phyloP scores from a whole-genome alignment of 2,797 vertebrate species.

The Sebastes melanostomus region DNA sequence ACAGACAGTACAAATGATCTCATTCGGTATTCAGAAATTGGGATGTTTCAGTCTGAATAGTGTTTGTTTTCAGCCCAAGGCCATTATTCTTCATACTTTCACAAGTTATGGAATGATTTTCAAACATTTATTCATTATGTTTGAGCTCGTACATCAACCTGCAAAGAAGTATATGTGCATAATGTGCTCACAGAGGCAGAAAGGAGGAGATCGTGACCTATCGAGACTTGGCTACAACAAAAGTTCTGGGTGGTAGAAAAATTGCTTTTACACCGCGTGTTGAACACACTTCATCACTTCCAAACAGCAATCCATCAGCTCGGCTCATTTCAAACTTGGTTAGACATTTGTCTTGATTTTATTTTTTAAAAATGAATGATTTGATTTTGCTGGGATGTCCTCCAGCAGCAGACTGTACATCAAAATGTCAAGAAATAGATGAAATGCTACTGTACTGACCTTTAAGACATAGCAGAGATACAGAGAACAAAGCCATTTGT shows the following conservation, averaged over 20 bases:
- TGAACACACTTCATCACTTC: background rate
- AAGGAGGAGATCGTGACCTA: background rate
- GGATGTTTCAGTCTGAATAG: background rate
- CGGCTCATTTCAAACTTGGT: background rate
- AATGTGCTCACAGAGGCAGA: background rate
- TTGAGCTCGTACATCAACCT: background rate
- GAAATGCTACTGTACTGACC: background rate
- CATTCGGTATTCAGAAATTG: background rate
- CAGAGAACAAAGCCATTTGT: background rate
- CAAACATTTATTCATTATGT: background rate
- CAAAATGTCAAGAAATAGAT: constrained; percentile 7
- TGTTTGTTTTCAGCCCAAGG: background rate
- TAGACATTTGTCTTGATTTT: background rate
- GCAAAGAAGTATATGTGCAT: background rate
- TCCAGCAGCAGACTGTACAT: background rate
- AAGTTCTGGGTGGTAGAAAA: background rate
- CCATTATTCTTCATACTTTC: too few relatives aligned
- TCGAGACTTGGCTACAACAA: background rate
- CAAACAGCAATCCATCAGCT: background rate
- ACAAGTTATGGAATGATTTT: background rate
- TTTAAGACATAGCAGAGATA: background rate
- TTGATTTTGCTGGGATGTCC: background rate
- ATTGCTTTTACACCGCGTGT: background rate
- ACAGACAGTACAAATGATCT: background rate
- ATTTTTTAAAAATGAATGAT: background rate